phyloP scores from a whole-genome alignment of 2,888 invertebrate genomes.

The Drymonia ruficornis region DNA sequence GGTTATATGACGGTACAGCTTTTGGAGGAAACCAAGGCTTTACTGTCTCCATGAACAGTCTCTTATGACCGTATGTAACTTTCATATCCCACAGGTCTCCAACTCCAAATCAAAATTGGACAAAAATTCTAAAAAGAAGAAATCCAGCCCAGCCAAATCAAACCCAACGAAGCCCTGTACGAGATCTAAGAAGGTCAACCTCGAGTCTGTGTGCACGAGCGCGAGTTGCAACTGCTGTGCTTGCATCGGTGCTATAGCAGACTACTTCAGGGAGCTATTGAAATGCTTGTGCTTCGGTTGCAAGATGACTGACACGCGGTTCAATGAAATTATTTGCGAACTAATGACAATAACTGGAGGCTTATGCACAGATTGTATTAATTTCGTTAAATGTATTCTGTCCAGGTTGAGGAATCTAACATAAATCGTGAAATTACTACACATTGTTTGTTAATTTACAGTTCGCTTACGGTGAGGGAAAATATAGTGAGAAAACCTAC shows the following conservation, averaged over 20 bases:
- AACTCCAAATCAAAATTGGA: not conserved
- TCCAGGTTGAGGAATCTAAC: too few relatives aligned
- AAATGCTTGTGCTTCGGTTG: constrained; percentile 8
- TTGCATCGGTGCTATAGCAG: constrained; percentile 17
- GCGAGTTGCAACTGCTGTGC: constrained; percentile 20
- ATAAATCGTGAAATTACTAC: too few relatives aligned
- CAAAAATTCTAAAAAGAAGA: not conserved
- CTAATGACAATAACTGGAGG: constrained; percentile 9
- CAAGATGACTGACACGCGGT: constrained; percentile 7
- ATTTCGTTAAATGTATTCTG: constrained; percentile 11
- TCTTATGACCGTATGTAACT: too few relatives aligned
- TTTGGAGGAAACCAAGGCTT: too few relatives aligned
- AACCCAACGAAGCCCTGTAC: not conserved
- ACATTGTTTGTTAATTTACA: too few relatives aligned
- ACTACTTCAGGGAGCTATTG: constrained; percentile 22
- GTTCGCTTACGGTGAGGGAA: too few relatives aligned
- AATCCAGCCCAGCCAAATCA: too few relatives aligned
- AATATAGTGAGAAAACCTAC: too few relatives aligned
- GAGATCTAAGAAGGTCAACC: not conserved
- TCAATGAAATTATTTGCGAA: constrained; percentile 13
- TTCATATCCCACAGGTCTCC: not conserved
- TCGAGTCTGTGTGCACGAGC: constrained; percentile 1
- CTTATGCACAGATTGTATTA: constrained; percentile 20
- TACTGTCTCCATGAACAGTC: too few relatives aligned
- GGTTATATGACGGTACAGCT: too few relatives aligned